These are phyloP conservation scores for Macrotus californicus DNA, from an alignment of 2,113 vertebrate species.

Conservation along the genomic window DNA sequence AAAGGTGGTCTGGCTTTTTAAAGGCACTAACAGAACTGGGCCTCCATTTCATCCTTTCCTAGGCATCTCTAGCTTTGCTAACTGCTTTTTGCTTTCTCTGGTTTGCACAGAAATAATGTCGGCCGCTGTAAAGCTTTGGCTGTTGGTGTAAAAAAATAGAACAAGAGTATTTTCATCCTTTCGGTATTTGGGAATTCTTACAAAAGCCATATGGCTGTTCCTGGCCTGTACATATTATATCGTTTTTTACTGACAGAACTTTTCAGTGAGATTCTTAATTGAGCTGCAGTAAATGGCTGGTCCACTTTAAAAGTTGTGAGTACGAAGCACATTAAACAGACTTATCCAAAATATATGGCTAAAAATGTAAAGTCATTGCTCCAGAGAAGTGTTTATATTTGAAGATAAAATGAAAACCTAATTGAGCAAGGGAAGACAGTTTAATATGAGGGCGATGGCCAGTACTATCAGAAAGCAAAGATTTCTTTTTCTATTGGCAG, in stretches of 20 bases:
- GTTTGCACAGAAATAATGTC: conserved; percentile 29
- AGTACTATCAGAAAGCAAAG: background rate
- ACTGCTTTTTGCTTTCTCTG: conserved; percentile 39
- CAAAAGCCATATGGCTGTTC: background rate
- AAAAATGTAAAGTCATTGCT: conserved; percentile 17
- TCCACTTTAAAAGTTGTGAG: conserved; percentile 22
- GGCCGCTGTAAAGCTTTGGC: background rate
- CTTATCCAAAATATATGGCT: background rate
- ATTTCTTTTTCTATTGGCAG: background rate
- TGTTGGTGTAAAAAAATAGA: conserved; percentile 38
- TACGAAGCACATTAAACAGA: conserved; percentile 4
- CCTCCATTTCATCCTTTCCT: background rate
- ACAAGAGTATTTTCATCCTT: background rate
- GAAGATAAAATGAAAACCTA: background rate
- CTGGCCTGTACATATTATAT: background rate
- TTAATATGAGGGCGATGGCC: background rate
- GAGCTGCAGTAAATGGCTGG: conserved; percentile 1
- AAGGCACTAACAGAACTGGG: conserved; percentile 50
- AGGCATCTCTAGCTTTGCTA: conserved; percentile 3
- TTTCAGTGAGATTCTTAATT: conserved; percentile 39
- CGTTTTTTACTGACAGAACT: background rate
- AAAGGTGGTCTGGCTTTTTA: background rate
- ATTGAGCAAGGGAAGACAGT: background rate
- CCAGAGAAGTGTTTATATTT: conserved; percentile 5
- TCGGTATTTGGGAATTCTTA: conserved; percentile 26